phyloP scores from a whole-genome alignment of 2,797 vertebrate species.

The Rhodeus uyekii region DNA sequence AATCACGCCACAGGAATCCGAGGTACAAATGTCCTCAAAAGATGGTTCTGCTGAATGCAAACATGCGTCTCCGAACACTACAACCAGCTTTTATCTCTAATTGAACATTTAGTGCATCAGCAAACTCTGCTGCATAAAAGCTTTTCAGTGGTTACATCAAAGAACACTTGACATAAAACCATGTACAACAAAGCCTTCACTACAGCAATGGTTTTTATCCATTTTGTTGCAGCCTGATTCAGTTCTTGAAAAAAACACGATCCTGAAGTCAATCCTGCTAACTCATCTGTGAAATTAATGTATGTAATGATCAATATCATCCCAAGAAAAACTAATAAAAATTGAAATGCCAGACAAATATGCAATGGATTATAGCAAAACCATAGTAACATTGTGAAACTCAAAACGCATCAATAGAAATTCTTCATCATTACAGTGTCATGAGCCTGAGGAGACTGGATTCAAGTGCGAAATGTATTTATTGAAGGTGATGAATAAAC shows the following conservation, averaged over 20 bases:
- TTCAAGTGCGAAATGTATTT: too few relatives aligned
- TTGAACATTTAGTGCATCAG: conserved; percentile 36
- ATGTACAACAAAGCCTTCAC: conserved; percentile 22
- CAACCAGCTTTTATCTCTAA: conserved; percentile 40
- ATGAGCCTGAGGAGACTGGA: too few relatives aligned
- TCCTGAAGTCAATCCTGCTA: conserved; percentile 27
- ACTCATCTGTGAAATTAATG: conserved; percentile 42
- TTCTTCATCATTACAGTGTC: too few relatives aligned
- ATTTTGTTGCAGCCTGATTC: not conserved
- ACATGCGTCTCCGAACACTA: conserved; percentile 35
- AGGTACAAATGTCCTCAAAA: conserved; percentile 21
- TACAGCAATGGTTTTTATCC: conserved; percentile 11
- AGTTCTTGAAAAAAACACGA: conserved; percentile 28
- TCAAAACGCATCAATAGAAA: not conserved
- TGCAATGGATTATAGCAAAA: not conserved
- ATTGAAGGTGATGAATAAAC: too few relatives aligned
- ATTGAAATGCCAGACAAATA: not conserved
- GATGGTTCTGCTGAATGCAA: conserved; percentile 24
- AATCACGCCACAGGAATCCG: conserved; percentile 40
- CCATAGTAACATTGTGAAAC: not conserved
- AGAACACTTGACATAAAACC: conserved; percentile 31
- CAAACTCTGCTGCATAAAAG: conserved; percentile 33
- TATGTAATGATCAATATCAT: conserved; percentile 26
- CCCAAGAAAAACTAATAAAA: conserved; percentile 17
- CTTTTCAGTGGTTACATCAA: conserved; percentile 19